A percentile compares a stretch with the other conserved stretches of the same genome.
These are phyloP conservation scores for Rhamnusium bicolor DNA, from an alignment of 2,888 invertebrate species.

Conservation along the genomic window DNA sequence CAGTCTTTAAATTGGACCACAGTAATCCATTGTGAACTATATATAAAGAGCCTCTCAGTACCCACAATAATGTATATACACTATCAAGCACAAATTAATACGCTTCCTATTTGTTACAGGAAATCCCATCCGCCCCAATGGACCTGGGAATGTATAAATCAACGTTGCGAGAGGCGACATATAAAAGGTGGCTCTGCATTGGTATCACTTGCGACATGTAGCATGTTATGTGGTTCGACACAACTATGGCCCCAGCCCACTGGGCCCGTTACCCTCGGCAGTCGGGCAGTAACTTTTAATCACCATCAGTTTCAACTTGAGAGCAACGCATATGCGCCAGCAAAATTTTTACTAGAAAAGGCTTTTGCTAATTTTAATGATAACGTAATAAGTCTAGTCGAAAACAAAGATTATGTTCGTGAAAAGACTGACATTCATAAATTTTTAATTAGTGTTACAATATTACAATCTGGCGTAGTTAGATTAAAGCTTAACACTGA, in stretches of 20 bases:
- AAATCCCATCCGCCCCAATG: constrained; percentile 78
- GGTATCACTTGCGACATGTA: constrained; percentile 80
- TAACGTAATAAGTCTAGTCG: constrained; percentile 61
- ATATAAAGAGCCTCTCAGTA: background rate
- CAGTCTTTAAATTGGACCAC: background rate
- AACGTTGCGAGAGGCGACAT: constrained; percentile 79
- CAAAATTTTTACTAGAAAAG: constrained; percentile 70
- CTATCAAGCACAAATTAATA: constrained; percentile 34
- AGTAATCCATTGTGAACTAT: background rate
- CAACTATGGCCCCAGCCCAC: constrained; percentile 89
- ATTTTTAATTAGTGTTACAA: constrained; percentile 73
- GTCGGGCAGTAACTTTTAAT: constrained; percentile 76
- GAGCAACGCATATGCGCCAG: constrained; percentile 69
- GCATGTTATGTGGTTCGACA: constrained; percentile 83
- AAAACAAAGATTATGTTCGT: constrained; percentile 54
- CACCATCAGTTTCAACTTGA: constrained; percentile 73
- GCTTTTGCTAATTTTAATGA: constrained; percentile 73
- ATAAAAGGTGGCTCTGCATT: constrained; percentile 65
- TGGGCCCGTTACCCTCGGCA: constrained; percentile 79
- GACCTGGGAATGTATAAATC: constrained; percentile 83
- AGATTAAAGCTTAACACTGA: constrained; percentile 79
- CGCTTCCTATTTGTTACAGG: constrained; percentile 60
- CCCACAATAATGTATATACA: background rate
- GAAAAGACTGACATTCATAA: constrained; percentile 62
- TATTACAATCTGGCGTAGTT: constrained; percentile 71